Evolutionary conservation across 2,113 vertebrate species (phyloP).

Genomic region (Neodon shergylaensis): DNA sequence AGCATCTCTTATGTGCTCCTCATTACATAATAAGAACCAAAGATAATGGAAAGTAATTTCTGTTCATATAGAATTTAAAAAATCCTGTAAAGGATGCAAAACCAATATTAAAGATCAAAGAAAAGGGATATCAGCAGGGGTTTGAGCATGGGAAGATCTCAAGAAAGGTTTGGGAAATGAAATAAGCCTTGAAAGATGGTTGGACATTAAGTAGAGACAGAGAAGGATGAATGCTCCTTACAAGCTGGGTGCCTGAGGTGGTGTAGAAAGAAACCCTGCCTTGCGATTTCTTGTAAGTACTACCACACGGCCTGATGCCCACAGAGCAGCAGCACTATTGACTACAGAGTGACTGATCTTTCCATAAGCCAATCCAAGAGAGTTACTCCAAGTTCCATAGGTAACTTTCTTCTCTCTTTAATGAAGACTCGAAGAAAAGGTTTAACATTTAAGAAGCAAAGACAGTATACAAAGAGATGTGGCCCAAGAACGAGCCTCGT

Average conservation of each 20-base stretch:
- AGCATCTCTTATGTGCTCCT: not conserved
- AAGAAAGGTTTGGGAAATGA: not conserved
- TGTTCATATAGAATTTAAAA: slow-evolving; percentile 46
- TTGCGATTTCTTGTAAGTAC: not conserved
- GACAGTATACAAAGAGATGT: slow-evolving; percentile 34
- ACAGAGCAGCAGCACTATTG: not conserved
- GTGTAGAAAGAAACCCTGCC: not conserved
- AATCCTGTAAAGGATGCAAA: slow-evolving; percentile 36
- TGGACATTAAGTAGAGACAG: not conserved
- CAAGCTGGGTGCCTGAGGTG: not conserved
- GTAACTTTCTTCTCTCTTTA: not conserved
- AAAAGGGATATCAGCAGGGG: not conserved
- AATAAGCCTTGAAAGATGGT: not conserved
- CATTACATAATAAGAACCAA: slow-evolving; percentile 12
- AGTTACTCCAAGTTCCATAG: not conserved
- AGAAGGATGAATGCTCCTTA: not conserved
- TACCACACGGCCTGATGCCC: not conserved
- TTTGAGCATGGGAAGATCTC: slow-evolving; percentile 24
- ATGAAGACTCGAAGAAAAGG: not conserved
- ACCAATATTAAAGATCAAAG: not conserved
- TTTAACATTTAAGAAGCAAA: slow-evolving; percentile 28
- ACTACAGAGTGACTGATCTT: not conserved
- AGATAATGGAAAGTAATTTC: slow-evolving; percentile 15
- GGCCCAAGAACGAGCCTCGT: not conserved
- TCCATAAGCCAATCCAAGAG: not conserved